phyloP scores from a whole-genome alignment of 2,113 vertebrate species.

The Cyanistes caeruleus region DNA sequence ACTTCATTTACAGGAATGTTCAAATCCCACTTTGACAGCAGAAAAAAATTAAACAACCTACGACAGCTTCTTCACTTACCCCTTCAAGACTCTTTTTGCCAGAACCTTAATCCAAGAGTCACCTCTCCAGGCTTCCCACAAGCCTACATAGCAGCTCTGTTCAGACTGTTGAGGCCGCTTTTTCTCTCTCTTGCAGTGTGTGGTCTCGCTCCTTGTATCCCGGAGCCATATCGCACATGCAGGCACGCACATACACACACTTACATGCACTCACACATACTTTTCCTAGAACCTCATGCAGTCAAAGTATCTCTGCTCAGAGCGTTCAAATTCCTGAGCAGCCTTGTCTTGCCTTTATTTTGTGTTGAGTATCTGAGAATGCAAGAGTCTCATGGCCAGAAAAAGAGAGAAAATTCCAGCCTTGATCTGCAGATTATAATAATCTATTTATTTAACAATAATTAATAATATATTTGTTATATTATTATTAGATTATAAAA shows the following conservation, averaged over 20 bases:
- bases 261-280: not conserved
- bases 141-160: not conserved
- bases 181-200: not conserved
- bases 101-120: not conserved
- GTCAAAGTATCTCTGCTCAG: not conserved
- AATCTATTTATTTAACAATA: too few species aligned
- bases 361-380: not conserved
- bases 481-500: too few species aligned
- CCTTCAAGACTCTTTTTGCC: not conserved
- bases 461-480: too few species aligned
- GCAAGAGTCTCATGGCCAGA: not conserved
- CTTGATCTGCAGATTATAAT: not conserved
- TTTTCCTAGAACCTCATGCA: not conserved
- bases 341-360: not conserved
- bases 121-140: not conserved
- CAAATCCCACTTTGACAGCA: not conserved
- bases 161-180: not conserved
- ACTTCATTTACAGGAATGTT: not conserved
- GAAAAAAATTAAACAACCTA: not conserved
- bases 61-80: constrained; percentile 11
- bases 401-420: not conserved
- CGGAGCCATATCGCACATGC: not conserved
- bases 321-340: not conserved
- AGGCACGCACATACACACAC: rapidly evolving
- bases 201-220: not conserved